A percentile compares a stretch with the other conserved stretches of the same genome.
These are phyloP conservation scores for Alouatta palliata DNA, from an alignment of 2,113 vertebrate species.

Conservation along the genomic window DNA sequence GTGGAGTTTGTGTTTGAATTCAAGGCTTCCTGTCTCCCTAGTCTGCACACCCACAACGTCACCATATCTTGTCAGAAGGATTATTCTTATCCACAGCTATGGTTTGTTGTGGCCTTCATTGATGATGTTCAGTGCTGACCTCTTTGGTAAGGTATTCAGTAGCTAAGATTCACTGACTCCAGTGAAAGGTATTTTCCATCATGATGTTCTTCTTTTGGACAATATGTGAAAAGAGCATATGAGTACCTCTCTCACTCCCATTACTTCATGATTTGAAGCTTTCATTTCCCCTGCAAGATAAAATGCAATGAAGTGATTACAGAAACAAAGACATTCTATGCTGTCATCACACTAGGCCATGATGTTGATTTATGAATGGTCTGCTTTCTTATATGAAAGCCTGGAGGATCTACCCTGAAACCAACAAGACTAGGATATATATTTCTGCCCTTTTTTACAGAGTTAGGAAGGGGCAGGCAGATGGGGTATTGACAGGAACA, in stretches of 20 bases:
- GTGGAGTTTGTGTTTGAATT: neutral
- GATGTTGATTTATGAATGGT: neutral
- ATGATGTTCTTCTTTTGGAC: neutral
- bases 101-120: neutral
- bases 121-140: neutral
- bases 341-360: neutral
- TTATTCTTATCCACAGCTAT: neutral
- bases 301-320: neutral
- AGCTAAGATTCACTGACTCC: neutral
- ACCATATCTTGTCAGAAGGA: neutral
- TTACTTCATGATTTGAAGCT: neutral
- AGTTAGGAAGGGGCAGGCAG: neutral
- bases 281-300: neutral
- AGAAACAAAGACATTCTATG: neutral
- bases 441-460: neutral
- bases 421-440: neutral
- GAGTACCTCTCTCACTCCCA: neutral
- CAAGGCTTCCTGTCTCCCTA: neutral
- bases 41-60: neutral
- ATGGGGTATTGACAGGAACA: neutral
- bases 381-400: neutral
- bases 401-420: neutral
- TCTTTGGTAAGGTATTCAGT: neutral
- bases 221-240: neutral
- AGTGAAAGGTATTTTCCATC: neutral